Evolutionary conservation across 2,888 invertebrate species (phyloP).

Genomic region (Chaitophorus viminalis): DNA sequence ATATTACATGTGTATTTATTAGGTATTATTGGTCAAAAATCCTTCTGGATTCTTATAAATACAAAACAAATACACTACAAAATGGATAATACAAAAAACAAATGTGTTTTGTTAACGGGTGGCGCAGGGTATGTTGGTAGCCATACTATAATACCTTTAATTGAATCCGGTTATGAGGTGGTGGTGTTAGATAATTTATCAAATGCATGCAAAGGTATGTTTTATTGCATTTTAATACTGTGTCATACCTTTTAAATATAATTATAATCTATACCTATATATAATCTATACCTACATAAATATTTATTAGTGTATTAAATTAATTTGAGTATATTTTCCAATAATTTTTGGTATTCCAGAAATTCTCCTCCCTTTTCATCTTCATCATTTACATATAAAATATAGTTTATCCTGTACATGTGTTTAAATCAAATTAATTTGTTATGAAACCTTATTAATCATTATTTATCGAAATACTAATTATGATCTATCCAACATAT

Average conservation of each 20-base stretch:
- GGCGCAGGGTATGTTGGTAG: constrained; percentile 96
- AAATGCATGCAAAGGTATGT: constrained; percentile 79
- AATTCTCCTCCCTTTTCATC: neutral
- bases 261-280: no score
- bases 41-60: neutral
- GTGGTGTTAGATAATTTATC: constrained; percentile 88
- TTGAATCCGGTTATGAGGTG: constrained; percentile 79
- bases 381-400: neutral
- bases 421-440: neutral
- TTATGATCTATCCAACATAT: neutral
- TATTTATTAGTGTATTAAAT: constrained; percentile 1
- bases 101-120: constrained; percentile 73
- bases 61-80: constrained; percentile 20
- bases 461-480: no score
- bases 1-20: neutral
- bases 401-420: neutral
- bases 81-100: constrained; percentile 42
- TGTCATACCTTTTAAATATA: neutral
- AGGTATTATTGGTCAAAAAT: neutral
- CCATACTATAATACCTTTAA: constrained; percentile 85
- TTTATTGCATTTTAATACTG: constrained; percentile 24
- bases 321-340: neutral
- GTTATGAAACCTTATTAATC: neutral
- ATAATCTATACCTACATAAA: neutral
- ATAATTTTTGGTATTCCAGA: neutral